A percentile compares a stretch with the other conserved stretches of the same genome.
These are phyloP conservation scores for Stenchaetothrips biformis DNA, from an alignment of 2,888 invertebrate species.

Conservation along the genomic window DNA sequence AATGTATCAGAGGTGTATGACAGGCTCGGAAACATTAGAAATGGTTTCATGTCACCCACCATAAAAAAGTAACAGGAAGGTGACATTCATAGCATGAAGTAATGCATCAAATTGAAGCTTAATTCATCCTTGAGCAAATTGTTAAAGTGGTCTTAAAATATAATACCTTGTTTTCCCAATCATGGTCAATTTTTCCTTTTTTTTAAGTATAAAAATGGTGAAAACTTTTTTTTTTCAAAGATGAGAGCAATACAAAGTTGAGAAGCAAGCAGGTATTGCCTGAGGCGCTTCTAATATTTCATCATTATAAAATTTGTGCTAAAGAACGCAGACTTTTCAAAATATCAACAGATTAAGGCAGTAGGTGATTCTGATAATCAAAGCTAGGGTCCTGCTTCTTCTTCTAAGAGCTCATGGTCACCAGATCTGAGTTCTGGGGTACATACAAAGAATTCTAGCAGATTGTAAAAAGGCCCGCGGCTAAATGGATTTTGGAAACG, in stretches of 20 bases:
- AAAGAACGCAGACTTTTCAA: background rate
- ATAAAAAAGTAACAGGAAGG: background rate
- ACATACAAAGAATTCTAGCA: slow-evolving; percentile 86
- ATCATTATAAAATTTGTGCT: background rate
- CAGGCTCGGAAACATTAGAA: background rate
- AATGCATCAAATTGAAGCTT: background rate
- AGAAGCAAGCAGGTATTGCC: background rate
- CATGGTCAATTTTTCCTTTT: background rate
- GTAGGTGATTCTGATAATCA: background rate
- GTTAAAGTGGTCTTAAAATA: background rate
- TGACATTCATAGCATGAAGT: background rate
- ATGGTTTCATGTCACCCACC: background rate
- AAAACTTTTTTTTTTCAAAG: background rate
- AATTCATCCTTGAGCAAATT: slow-evolving; percentile 6
- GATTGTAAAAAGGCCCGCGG: slow-evolving; percentile 78
- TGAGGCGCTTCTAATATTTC: background rate
- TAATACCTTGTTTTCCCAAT: background rate
- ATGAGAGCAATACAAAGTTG: background rate
- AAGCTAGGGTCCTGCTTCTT: background rate
- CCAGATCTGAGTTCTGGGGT: slow-evolving; percentile 74
- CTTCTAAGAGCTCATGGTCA: slow-evolving; percentile 47
- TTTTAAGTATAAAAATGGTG: background rate
- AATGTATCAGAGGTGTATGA: too few relatives aligned
- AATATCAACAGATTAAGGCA: slow-evolving; percentile 11
- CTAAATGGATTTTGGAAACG: slow-evolving; percentile 88